Conservation (phyloP, 2,797 vertebrate species). For the Sebastes cheni region DNA sequence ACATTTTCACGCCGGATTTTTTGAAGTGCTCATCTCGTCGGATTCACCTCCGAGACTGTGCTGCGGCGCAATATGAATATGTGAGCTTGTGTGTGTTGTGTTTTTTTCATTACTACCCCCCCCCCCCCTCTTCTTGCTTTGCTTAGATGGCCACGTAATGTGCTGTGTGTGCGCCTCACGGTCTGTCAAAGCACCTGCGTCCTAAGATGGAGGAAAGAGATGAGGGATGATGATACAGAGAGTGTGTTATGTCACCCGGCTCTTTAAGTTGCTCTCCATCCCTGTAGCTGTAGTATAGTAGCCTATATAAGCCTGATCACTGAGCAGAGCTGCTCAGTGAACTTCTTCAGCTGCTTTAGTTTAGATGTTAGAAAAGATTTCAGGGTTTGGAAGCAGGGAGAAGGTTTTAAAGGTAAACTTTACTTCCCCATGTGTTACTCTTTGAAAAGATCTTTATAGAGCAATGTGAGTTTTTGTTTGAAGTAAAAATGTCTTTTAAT, state of each 20-base stretch:
- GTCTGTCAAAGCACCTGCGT: conserved; percentile 82
- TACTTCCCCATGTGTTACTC: neutral
- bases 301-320: neutral
- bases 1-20: neutral
- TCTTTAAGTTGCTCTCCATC: conserved; percentile 33
- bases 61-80: conserved; percentile 6
- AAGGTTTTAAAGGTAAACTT: neutral
- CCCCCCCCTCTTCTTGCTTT: conserved; percentile 26
- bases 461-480: neutral
- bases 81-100: conserved; percentile 24
- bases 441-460: neutral
- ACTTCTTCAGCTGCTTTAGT: conserved; percentile 20
- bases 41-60: conserved; percentile 7
- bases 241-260: conserved; percentile 58
- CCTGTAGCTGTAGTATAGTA: neutral
- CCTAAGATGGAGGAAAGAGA: conserved; percentile 86
- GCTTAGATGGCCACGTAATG: conserved; percentile 72
- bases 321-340: neutral
- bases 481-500: neutral
- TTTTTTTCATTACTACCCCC: neutral
- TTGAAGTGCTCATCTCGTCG: conserved; percentile 13
- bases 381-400: neutral
- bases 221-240: conserved; percentile 59
- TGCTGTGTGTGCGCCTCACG: conserved; percentile 54
- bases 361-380: neutral